phyloP scores from a whole-genome alignment of 2,888 invertebrate genomes.

The Diplazon laetatorius region DNA sequence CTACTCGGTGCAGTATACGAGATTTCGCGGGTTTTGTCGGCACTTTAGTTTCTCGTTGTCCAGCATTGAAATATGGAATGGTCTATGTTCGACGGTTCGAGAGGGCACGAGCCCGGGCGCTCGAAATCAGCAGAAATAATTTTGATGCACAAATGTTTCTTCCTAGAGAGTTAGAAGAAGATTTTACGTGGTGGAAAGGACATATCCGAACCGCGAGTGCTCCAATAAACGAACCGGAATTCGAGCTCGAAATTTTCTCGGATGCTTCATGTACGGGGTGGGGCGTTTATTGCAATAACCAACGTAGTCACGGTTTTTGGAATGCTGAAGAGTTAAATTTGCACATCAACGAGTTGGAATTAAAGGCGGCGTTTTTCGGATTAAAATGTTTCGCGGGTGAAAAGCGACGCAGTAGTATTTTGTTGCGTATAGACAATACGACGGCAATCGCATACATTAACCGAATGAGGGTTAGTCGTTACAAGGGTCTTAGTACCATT shows the following conservation, averaged over 20 bases:
- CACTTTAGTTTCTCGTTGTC: conserved; percentile 20
- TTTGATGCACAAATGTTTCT: conserved; percentile 27
- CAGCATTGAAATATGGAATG: conserved; percentile 39
- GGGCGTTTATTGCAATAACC: conserved; percentile 10
- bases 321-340: background rate
- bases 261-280: conserved; percentile 37
- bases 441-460: conserved; percentile 8
- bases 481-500: background rate
- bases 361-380: background rate
- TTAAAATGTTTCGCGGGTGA: conserved; percentile 3
- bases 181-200: conserved; percentile 32
- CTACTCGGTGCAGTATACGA: conserved; percentile 25
- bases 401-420: background rate
- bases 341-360: conserved; percentile 1
- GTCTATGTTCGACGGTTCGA: conserved; percentile 32
- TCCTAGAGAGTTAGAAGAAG: conserved; percentile 18
- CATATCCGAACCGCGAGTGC: conserved; percentile 17
- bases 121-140: conserved; percentile 36
- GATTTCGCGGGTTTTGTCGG: conserved; percentile 43
- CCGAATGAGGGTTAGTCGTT: background rate
- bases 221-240: conserved; percentile 7
- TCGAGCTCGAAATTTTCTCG: conserved; percentile 33
- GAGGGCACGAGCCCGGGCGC: conserved; percentile 14
- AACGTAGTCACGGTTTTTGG: conserved; percentile 48
- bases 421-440: conserved; percentile 8